These are phyloP conservation scores for Labia minor DNA, from an alignment of 2,888 invertebrate species.

Conservation along the genomic window DNA sequence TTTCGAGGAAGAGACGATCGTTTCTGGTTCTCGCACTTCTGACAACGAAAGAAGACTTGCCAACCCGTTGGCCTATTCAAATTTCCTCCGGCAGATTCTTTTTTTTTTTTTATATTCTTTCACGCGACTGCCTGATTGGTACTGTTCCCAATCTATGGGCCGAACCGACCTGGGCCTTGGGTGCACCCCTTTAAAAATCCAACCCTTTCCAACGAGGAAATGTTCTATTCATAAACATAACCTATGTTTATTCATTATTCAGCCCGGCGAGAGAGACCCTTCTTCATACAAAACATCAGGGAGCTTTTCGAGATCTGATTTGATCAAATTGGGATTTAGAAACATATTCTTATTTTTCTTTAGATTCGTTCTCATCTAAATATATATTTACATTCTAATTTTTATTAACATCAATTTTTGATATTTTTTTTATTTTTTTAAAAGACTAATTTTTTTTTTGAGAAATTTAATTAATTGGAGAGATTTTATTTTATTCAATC, in stretches of 20 bases:
- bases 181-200: background rate
- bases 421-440: too few relatives aligned
- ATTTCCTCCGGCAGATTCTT: background rate
- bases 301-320: background rate
- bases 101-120: background rate
- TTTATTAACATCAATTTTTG: too few relatives aligned
- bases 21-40: background rate
- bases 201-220: slow-evolving; percentile 7
- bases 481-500: too few relatives aligned
- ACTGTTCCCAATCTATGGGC: slow-evolving; percentile 7
- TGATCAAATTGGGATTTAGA: too few relatives aligned
- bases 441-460: too few relatives aligned
- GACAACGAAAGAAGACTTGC: background rate
- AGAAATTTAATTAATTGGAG: too few relatives aligned
- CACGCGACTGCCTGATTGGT: slow-evolving; percentile 8
- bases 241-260: slow-evolving; percentile 13
- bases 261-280: background rate
- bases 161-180: background rate
- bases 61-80: background rate
- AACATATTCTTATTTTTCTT: too few relatives aligned
- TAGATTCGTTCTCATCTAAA: too few relatives aligned
- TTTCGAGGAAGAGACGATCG: background rate
- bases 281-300: background rate
- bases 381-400: too few relatives aligned
- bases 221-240: background rate